phyloP scores from a whole-genome alignment of 2,113 vertebrate genomes.

The Halcyon senegalensis region DNA sequence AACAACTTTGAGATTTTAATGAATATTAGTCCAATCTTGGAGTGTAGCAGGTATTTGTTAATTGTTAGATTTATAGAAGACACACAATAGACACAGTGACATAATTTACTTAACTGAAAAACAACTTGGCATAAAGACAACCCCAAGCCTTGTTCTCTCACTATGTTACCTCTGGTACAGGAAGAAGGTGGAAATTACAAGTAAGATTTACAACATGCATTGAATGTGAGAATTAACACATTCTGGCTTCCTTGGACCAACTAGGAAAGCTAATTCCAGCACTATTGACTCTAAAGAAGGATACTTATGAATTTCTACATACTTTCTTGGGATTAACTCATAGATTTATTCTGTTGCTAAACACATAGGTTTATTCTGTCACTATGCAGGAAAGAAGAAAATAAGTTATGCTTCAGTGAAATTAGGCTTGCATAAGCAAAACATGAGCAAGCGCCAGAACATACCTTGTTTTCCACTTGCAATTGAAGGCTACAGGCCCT shows the following conservation, averaged over 20 bases:
- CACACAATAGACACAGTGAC: neutral
- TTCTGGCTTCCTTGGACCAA: neutral
- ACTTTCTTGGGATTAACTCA: neutral
- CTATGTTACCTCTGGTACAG: neutral
- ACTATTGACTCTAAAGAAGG: neutral
- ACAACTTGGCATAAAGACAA: neutral
- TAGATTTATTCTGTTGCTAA: neutral
- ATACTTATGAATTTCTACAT: neutral
- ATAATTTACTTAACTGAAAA: neutral
- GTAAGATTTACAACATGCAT: neutral
- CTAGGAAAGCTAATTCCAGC: neutral
- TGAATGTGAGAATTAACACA: neutral
- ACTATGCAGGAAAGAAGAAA: neutral
- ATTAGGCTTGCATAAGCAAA: neutral
- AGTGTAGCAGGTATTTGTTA: neutral
- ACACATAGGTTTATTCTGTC: neutral
- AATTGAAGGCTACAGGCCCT: neutral
- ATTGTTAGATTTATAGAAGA: neutral
- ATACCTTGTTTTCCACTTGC: slow-evolving; percentile 6
- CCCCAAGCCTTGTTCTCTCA: neutral
- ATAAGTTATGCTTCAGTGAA: neutral
- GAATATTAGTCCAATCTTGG: neutral
- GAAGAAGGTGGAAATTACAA: neutral
- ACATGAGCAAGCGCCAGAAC: neutral
- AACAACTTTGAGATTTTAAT: neutral